These are phyloP conservation scores for Limulus polyphemus DNA, from an alignment of 2,888 invertebrate species.

Conservation along the genomic window DNA sequence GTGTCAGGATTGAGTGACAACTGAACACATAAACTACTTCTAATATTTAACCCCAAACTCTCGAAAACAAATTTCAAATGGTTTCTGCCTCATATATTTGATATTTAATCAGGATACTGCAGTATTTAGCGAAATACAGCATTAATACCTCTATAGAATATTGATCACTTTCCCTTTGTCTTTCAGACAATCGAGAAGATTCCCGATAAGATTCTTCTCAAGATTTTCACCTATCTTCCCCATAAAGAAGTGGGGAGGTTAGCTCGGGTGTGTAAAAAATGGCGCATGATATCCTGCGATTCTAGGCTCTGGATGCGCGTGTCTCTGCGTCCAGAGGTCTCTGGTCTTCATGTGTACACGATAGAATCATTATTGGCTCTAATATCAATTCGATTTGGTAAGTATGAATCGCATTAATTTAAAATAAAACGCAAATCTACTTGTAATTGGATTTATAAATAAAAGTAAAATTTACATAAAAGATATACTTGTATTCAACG, in stretches of 20 bases:
- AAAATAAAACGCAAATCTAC: neutral
- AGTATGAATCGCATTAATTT: conserved; percentile 8
- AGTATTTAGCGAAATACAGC: too few relatives aligned
- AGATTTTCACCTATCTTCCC: conserved; percentile 84
- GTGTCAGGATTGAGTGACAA: too few relatives aligned
- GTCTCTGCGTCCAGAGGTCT: conserved; percentile 89
- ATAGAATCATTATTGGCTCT: conserved; percentile 74
- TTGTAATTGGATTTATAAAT: too few relatives aligned
- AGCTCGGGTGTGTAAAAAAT: conserved; percentile 88
- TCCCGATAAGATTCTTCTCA: conserved; percentile 88
- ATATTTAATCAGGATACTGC: too few relatives aligned
- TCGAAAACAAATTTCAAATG: too few relatives aligned
- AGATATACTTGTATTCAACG: too few relatives aligned
- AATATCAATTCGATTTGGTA: conserved; percentile 48
- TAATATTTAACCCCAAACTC: too few relatives aligned
- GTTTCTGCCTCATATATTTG: too few relatives aligned
- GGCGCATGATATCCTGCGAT: conserved; percentile 91
- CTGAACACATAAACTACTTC: too few relatives aligned
- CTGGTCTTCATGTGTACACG: conserved; percentile 80
- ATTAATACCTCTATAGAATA: too few relatives aligned
- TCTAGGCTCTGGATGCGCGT: conserved; percentile 90
- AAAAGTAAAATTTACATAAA: too few relatives aligned
- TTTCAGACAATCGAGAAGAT: conserved; percentile 86
- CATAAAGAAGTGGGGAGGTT: conserved; percentile 88
- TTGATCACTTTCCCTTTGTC: neutral